phyloP scores from a whole-genome alignment of 2,888 invertebrate species.

The Crocallis elinguaria region DNA sequence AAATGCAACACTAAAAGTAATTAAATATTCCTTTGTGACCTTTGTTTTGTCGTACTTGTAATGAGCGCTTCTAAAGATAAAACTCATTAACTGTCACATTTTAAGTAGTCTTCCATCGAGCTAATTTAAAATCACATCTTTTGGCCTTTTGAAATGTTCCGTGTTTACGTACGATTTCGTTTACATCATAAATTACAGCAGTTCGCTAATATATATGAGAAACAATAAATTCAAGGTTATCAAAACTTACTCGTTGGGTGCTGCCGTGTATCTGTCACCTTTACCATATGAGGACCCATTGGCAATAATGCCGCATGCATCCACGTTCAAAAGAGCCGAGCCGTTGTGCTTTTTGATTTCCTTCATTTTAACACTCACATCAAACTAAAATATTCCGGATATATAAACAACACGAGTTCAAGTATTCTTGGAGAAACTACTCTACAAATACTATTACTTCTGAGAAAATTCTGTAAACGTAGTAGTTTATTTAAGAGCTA shows the following conservation, averaged over 20 bases:
- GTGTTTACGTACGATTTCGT: background rate
- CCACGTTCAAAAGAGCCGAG: constrained; percentile 44
- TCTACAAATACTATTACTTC: constrained; percentile 13
- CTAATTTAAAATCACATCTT: constrained; percentile 13
- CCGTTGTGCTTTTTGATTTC: constrained; percentile 64
- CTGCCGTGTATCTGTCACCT: constrained; percentile 77
- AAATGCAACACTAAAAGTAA: too few species aligned
- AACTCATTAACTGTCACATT: constrained; percentile 2
- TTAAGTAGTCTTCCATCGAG: constrained; percentile 2
- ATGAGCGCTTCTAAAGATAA: background rate
- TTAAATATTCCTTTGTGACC: background rate
- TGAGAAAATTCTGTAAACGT: constrained; percentile 29
- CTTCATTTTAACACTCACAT: constrained; percentile 61
- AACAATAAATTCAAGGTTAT: constrained; percentile 23
- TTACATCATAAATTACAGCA: constrained; percentile 8
- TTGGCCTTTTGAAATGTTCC: constrained; percentile 19
- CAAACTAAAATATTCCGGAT: constrained; percentile 19
- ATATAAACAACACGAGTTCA: constrained; percentile 23
- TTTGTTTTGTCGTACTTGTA: background rate
- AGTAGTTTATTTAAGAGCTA: constrained; percentile 29
- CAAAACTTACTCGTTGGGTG: constrained; percentile 79
- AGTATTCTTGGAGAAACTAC: constrained; percentile 7
- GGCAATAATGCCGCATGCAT: constrained; percentile 42
- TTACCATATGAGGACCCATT: constrained; percentile 74
- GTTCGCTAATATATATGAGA: constrained; percentile 6